Percentiles rank a stretch among this genome's conserved stretches.
Conservation (phyloP, 2,888 invertebrate species). For the Criorhina ranunculi region DNA sequence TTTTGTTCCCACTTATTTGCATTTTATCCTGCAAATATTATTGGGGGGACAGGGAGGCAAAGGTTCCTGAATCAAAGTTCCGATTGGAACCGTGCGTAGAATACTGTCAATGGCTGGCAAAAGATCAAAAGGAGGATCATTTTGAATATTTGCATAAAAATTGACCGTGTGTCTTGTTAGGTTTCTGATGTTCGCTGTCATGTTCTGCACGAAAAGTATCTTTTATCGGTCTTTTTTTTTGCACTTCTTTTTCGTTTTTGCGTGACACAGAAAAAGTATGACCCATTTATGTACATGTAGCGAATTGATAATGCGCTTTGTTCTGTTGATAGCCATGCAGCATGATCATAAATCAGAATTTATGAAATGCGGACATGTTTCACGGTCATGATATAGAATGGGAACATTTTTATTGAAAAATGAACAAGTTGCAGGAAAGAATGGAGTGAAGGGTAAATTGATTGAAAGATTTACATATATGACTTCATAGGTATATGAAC, state of each 20-base stretch:
- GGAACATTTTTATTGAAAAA: no score
- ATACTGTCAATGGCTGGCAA: conserved; percentile 41
- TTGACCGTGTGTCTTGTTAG: conserved; percentile 46
- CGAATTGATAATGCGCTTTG: conserved; percentile 45
- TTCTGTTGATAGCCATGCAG: conserved; percentile 22
- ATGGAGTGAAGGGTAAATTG: neutral
- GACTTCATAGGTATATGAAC: no score
- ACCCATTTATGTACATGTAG: conserved; percentile 63
- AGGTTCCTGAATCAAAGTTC: conserved; percentile 47
- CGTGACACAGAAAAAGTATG: conserved; percentile 68
- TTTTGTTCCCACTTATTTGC: neutral
- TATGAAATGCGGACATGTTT: conserved; percentile 19
- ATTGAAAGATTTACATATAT: no score
- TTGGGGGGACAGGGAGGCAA: neutral
- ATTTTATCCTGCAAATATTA: neutral
- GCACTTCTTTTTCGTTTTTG: conserved; percentile 15
- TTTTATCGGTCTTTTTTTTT: conserved; percentile 36
- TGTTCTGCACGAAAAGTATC: conserved; percentile 57
- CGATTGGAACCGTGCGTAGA: conserved; percentile 63
- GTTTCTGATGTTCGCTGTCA: conserved; percentile 61
- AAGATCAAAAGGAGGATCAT: conserved; percentile 56
- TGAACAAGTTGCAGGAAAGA: no score
- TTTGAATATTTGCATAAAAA: conserved; percentile 65
- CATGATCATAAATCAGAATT: conserved; percentile 49
- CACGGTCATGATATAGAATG: neutral